phyloP scores from a whole-genome alignment of 2,888 invertebrate species.

The Sminthurides aquaticus region DNA sequence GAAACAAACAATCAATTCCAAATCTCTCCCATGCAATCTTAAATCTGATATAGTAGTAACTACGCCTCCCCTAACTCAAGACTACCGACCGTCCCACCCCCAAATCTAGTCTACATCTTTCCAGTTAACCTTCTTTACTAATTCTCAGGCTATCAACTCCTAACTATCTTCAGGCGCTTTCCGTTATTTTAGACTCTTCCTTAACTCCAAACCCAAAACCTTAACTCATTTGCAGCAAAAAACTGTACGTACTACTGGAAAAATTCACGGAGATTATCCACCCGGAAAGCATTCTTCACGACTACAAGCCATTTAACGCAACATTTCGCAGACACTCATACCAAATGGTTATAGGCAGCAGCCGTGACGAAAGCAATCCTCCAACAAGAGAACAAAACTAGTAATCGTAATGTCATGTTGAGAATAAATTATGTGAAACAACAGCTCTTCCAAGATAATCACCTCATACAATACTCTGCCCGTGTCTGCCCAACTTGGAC shows the following conservation, averaged over 20 bases:
- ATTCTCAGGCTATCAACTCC: too few relatives aligned
- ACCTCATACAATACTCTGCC: neutral
- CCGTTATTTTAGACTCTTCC: too few relatives aligned
- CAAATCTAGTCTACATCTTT: neutral
- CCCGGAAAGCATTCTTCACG: too few relatives aligned
- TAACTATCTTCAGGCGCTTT: neutral
- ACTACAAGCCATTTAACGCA: neutral
- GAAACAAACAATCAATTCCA: slow-evolving; percentile 5
- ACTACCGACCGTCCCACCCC: neutral
- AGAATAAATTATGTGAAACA: neutral
- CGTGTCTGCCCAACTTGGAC: neutral
- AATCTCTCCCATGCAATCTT: neutral
- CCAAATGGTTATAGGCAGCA: neutral
- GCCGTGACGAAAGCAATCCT: neutral
- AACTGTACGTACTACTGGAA: too few relatives aligned
- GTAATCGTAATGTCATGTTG: neutral
- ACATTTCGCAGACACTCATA: neutral
- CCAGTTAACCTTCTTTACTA: too few relatives aligned
- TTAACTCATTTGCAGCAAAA: too few relatives aligned
- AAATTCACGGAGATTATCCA: too few relatives aligned
- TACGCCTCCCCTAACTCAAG: neutral
- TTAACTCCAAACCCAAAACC: too few relatives aligned
- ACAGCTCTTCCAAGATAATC: neutral
- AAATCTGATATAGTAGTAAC: neutral
- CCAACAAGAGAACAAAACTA: neutral